Base-by-base conservation (phyloP, 1,140 invertebrate genomes). In the Diprion similis region DNA sequence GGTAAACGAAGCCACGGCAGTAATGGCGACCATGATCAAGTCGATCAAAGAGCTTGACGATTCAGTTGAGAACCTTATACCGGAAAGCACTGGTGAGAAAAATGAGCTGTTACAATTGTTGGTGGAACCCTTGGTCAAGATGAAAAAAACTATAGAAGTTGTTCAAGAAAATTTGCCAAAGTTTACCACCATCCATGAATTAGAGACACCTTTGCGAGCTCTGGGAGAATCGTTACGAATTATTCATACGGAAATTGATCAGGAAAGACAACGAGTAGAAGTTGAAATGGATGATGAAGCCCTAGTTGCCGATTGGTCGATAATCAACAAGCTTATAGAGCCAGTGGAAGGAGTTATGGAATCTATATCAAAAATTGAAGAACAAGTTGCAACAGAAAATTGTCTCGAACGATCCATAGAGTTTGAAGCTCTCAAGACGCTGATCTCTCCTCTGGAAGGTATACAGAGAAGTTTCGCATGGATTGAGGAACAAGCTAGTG, bases 401-500 rank as follows among this genome's bases (percentile, higher is more conserved):
- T 45, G 69, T 46, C n/a, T 11, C 19, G 46, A 75, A 24, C n/a
- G 45, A 4, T 51, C 46, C 9, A 66, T 13, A 13, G 72, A 76
- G 4, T 74, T 68, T n/a, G 37, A 80, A 66, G 9, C 69, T 10
- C 59, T 81, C 10, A 71, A 73, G 9, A 77, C 64, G 0, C 68
- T 84, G 59, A 67, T 78, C 0, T 67, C 81, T 59, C 76, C 81
- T 8, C 46, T 84, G 46, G 24, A 73, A 9, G 76, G 70, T 0
- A 75, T 84, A 7, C 77, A 80, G 17, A 66, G 79, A 13, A 80
- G 76, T 47, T 83, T 83, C 47, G 17, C 75, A 10, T 65, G 48
- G 37, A 15, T 84, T 0, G 71, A 75, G 76, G 59, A 81, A 19
- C 73, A 73, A 15, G 51, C 51, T 8, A 24, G 71, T 8, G 37